Evolutionary conservation across 2,113 vertebrate species (phyloP).

Genomic region (Tetraodon nigroviridis): DNA sequence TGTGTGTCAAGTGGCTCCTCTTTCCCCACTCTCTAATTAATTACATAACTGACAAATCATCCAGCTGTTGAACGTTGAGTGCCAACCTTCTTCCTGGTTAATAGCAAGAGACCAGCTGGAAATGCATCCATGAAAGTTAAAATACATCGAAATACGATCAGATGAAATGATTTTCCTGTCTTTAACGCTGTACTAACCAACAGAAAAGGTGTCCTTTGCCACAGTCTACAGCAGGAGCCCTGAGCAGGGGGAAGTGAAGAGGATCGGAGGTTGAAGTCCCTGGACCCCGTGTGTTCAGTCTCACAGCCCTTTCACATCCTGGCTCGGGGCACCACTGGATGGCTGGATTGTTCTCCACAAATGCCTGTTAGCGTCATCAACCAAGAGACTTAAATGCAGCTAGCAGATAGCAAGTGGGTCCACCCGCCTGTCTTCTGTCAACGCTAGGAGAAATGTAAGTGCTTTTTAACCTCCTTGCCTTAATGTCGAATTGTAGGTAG

Average conservation of each 20-base stretch:
- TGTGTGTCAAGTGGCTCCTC: too few species aligned
- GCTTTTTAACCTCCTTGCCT: constrained; percentile 73
- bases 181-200: constrained; percentile 79
- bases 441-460: not conserved
- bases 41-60: not conserved
- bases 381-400: not conserved
- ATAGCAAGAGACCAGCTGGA: not conserved
- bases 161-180: not conserved
- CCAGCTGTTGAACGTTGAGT: not conserved
- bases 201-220: constrained; percentile 98
- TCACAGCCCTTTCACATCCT: constrained; percentile 93
- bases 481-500: constrained; percentile 98
- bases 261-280: constrained; percentile 81
- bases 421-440: not conserved
- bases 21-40: too few species aligned
- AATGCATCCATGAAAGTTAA: not conserved
- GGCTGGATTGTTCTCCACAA: constrained; percentile 98
- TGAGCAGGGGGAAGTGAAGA: constrained; percentile 86
- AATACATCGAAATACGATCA: not conserved
- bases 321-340: constrained; percentile 96
- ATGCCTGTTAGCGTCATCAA: constrained; percentile 77
- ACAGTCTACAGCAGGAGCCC: constrained; percentile 94
- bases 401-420: not conserved
- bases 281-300: constrained; percentile 84
- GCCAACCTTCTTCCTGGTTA: constrained; percentile 4